Conservation (phyloP, 1,140 invertebrate species). For the Calycopis cecrops region DNA sequence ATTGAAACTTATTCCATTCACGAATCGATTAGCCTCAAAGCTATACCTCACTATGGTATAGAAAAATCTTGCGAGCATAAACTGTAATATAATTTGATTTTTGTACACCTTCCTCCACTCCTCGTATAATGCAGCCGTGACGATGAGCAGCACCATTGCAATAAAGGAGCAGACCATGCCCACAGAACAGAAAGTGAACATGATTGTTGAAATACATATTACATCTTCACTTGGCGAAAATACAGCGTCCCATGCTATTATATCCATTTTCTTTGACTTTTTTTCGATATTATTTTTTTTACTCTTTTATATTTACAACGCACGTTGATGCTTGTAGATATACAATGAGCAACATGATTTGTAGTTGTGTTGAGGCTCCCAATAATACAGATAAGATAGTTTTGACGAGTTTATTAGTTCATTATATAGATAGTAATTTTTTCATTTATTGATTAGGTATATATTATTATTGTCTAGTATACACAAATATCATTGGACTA, state of each 20-base stretch:
- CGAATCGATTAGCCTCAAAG: conserved; percentile 30
- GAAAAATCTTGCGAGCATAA: conserved; percentile 52
- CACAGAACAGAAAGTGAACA: conserved; percentile 34
- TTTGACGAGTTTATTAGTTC: background rate
- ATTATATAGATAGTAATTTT: conserved; percentile 9
- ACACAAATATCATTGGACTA: too few relatives aligned
- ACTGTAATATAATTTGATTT: conserved; percentile 57
- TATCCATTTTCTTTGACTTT: background rate
- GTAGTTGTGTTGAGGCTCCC: background rate
- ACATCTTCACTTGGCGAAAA: conserved; percentile 18
- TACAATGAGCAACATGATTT: background rate
- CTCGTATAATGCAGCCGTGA: conserved; percentile 44
- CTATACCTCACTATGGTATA: conserved; percentile 39
- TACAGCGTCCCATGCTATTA: background rate
- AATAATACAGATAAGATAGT: conserved; percentile 8
- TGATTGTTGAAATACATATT: conserved; percentile 17
- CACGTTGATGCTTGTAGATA: background rate
- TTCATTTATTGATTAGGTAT: too few relatives aligned
- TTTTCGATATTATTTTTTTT: background rate
- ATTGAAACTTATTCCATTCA: conserved; percentile 14
- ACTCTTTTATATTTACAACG: background rate
- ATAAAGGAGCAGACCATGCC: conserved; percentile 39
- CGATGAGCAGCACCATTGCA: conserved; percentile 37
- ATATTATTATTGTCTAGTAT: too few relatives aligned
- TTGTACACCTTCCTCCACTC: conserved; percentile 57